These are phyloP conservation scores for Drosophila lacteicornis DNA, from an alignment of 1,140 invertebrate species.

Conservation along the genomic window DNA sequence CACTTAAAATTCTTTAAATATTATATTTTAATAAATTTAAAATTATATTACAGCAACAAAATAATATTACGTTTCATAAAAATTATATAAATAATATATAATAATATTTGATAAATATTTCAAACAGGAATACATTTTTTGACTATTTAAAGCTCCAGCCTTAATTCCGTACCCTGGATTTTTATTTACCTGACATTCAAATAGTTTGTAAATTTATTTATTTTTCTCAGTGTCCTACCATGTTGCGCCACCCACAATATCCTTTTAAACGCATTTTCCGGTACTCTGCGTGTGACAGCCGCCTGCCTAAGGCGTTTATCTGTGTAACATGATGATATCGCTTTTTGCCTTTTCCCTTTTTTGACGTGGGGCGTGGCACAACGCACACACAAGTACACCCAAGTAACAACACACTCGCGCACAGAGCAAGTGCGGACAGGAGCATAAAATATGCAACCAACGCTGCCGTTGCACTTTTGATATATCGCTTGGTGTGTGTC, in stretches of 20 bases:
- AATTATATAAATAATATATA: too few relatives aligned
- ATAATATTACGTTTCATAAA: too few relatives aligned
- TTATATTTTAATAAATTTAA: not conserved
- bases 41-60: too few relatives aligned
- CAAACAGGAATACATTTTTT: too few relatives aligned
- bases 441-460: conserved; percentile 45
- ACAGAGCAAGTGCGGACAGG: conserved; percentile 35
- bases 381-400: conserved; percentile 33
- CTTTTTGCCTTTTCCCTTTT: conserved; percentile 28
- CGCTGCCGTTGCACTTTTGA: conserved; percentile 43
- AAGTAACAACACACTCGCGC: conserved; percentile 32
- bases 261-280: conserved; percentile 62
- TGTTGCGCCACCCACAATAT: conserved; percentile 21
- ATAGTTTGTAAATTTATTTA: not conserved
- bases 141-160: too few relatives aligned
- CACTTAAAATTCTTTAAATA: not conserved
- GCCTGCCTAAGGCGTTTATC: conserved; percentile 77
- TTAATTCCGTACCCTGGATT: too few relatives aligned
- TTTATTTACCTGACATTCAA: too few relatives aligned
- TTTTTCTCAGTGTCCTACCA: conserved; percentile 3
- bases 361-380: conserved; percentile 44
- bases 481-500: conserved; percentile 43
- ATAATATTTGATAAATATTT: too few relatives aligned
- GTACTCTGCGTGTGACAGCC: conserved; percentile 63
- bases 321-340: conserved; percentile 74